Percentiles rank a stretch among this genome's conserved stretches.
phyloP scores from a whole-genome alignment of 1,140 invertebrate species.

The Dinothrombium tinctorium region DNA sequence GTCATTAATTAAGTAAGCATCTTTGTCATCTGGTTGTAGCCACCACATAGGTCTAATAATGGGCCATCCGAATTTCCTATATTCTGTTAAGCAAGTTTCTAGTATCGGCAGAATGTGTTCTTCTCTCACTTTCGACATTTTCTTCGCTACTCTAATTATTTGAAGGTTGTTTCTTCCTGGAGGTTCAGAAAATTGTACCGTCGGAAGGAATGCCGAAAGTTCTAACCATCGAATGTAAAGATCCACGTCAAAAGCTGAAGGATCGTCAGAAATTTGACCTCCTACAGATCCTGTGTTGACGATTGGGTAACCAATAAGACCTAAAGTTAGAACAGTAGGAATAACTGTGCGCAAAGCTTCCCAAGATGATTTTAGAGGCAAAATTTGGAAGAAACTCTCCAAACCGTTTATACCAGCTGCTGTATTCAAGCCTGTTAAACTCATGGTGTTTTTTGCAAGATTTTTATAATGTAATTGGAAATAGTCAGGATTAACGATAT shows the following conservation, averaged over 20 bases:
- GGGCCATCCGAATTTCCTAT: slow-evolving; percentile 50
- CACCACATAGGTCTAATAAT: slow-evolving; percentile 74
- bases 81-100: slow-evolving; percentile 28
- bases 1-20: slow-evolving; percentile 49
- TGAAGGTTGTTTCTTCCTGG: slow-evolving; percentile 59
- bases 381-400: slow-evolving; percentile 50
- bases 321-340: slow-evolving; percentile 59
- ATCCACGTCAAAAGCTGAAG: slow-evolving; percentile 30
- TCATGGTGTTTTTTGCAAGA: slow-evolving; percentile 17
- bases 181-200: slow-evolving; percentile 66
- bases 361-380: slow-evolving; percentile 67
- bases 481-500: slow-evolving; percentile 27
- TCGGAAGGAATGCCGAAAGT: slow-evolving; percentile 66
- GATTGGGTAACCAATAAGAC: slow-evolving; percentile 66
- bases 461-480: slow-evolving; percentile 37
- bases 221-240: slow-evolving; percentile 85
- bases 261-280: slow-evolving; percentile 30
- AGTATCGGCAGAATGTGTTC: slow-evolving; percentile 16
- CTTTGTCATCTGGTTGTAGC: slow-evolving; percentile 51
- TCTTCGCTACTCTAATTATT: slow-evolving; percentile 43
- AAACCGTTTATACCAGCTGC: slow-evolving; percentile 1
- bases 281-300: slow-evolving; percentile 77
- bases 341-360: slow-evolving; percentile 48
- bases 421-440: slow-evolving; percentile 6
- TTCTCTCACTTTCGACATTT: slow-evolving; percentile 36